A percentile compares a stretch with the other conserved stretches of the same genome.
phyloP scores from a whole-genome alignment of 2,797 vertebrate genomes.

The Echeneis naucrates region DNA sequence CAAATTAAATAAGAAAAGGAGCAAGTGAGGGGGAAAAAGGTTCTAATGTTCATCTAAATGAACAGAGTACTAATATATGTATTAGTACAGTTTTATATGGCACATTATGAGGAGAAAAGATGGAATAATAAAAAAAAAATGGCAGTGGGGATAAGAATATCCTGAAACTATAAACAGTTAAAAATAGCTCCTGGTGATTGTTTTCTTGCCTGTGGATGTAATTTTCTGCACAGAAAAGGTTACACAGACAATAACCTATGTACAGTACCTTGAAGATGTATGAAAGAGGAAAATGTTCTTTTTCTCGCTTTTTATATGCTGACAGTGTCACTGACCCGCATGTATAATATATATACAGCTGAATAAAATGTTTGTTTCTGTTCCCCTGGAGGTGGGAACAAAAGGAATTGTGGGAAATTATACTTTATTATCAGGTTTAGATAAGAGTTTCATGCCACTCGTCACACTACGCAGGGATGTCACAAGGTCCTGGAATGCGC shows the following conservation, averaged over 20 bases:
- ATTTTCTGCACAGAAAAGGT: no score
- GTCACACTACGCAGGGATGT: no score
- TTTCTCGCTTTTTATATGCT: background rate
- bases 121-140: background rate
- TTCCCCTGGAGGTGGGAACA: no score
- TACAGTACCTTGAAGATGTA: background rate
- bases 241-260: background rate
- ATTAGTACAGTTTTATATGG: background rate
- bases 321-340: background rate
- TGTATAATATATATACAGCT: conserved; percentile 2
- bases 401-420: background rate
- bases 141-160: background rate
- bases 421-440: background rate
- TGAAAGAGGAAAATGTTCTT: background rate
- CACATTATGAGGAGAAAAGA: background rate
- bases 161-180: background rate
- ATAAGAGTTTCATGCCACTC: background rate
- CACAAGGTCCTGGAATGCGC: no score
- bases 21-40: conserved; percentile 19
- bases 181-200: background rate
- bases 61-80: background rate
- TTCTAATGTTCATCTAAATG: conserved; percentile 29
- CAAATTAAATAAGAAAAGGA: conserved; percentile 21
- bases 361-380: background rate
- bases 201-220: background rate